These are phyloP conservation scores for Neodiprion virginianus DNA, from an alignment of 1,140 invertebrate genomes.

Conservation along the genomic window DNA sequence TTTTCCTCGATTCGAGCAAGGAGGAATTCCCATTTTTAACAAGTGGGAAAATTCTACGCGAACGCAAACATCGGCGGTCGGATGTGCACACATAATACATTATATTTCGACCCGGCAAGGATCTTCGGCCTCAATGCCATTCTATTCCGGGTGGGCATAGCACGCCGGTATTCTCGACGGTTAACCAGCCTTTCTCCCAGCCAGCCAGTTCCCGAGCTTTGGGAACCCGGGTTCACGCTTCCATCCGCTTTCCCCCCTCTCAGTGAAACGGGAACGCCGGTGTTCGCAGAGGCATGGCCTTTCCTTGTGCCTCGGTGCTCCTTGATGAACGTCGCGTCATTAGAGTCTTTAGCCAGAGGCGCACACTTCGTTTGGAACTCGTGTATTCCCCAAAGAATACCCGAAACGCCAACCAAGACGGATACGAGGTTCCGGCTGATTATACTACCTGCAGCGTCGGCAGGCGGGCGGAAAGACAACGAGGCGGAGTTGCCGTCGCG, in stretches of 20 bases:
- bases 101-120: not conserved
- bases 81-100: not conserved
- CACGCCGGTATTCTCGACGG: not conserved
- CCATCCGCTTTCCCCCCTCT: not conserved
- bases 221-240: not conserved
- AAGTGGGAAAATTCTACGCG: not conserved
- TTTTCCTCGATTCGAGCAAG: no score
- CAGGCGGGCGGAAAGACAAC: no score
- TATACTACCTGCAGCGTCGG: no score
- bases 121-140: no score
- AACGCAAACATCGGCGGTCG: not conserved
- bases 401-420: conserved; percentile 7
- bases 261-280: not conserved
- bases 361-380: not conserved
- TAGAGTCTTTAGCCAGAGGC: conserved; percentile 8
- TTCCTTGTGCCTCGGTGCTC: not conserved
- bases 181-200: not conserved
- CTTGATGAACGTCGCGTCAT: conserved; percentile 18
- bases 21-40: not conserved
- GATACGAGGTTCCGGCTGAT: not conserved
- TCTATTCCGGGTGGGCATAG: not conserved
- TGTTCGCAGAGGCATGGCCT: not conserved
- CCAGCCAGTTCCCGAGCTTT: not conserved
- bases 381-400: conserved; percentile 9
- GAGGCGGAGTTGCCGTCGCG: no score